Conservation (phyloP, 2,113 vertebrate species). For the Micromys minutus region DNA sequence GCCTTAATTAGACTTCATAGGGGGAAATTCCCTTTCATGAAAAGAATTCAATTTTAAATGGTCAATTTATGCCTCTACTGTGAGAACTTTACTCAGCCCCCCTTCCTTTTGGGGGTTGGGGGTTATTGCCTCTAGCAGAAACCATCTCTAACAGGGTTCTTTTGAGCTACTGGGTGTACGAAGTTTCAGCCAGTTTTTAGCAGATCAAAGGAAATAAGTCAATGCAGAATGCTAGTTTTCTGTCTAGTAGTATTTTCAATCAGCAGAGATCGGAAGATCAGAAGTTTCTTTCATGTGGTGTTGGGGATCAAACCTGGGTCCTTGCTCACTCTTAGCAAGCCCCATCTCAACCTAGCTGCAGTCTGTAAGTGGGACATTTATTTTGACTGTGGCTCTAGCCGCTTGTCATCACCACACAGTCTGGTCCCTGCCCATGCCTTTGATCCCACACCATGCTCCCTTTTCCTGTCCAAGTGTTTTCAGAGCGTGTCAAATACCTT, state of each 20-base stretch:
- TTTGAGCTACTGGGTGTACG: slow-evolving; percentile 1
- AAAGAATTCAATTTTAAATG: slow-evolving; percentile 55
- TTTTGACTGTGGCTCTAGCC: neutral
- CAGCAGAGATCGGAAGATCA: slow-evolving; percentile 2
- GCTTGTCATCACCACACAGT: neutral
- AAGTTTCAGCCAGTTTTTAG: slow-evolving; percentile 50
- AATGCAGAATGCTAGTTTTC: slow-evolving; percentile 21
- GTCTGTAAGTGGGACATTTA: neutral
- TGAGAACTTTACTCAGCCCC: neutral
- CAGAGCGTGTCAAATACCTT: neutral
- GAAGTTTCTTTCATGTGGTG: neutral
- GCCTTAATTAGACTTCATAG: slow-evolving; percentile 62
- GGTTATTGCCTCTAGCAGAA: slow-evolving; percentile 44
- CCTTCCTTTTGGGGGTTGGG: neutral
- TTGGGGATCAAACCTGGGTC: neutral
- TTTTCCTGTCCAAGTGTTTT: neutral
- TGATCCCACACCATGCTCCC: neutral
- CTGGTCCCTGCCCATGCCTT: neutral
- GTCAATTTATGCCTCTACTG: slow-evolving; percentile 40
- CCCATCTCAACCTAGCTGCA: neutral
- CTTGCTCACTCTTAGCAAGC: neutral
- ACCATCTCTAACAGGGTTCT: slow-evolving; percentile 30
- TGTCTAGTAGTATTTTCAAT: neutral
- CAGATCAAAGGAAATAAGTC: slow-evolving; percentile 47
- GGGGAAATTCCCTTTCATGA: slow-evolving; percentile 56